These are phyloP conservation scores for Dendrocincla tyrannina DNA, from an alignment of 2,797 vertebrate species.

Conservation along the genomic window DNA sequence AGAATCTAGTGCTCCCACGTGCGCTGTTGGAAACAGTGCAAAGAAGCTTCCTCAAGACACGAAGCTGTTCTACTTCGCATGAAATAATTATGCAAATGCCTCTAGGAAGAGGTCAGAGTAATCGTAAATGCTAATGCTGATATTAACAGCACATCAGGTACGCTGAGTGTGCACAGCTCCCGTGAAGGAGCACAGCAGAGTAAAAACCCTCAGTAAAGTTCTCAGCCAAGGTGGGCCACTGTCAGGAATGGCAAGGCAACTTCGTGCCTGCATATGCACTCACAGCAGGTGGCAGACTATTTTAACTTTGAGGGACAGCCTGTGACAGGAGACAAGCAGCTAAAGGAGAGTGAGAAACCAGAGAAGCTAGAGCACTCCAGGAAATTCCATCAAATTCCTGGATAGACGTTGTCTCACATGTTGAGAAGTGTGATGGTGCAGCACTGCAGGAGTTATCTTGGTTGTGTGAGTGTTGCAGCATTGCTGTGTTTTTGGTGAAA, in stretches of 20 bases:
- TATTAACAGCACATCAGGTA: not conserved
- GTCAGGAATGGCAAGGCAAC: not conserved
- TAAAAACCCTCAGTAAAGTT: not conserved
- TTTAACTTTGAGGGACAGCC: not conserved
- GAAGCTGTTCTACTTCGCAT: not conserved
- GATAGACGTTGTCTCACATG: not conserved
- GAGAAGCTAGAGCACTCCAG: conserved; percentile 21
- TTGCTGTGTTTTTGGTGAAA: not conserved
- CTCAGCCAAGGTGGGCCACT: not conserved
- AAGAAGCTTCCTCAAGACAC: not conserved
- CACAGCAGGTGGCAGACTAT: not conserved
- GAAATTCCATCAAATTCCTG: conserved; percentile 34
- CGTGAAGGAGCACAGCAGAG: not conserved
- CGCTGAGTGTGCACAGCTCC: not conserved
- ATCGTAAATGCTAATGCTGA: not conserved
- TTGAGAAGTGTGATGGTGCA: conserved; percentile 36
- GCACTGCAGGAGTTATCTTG: not conserved
- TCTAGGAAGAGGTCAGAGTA: not conserved
- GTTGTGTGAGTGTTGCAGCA: not conserved
- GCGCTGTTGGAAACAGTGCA: not conserved
- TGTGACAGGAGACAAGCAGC: not conserved
- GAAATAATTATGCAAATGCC: not conserved
- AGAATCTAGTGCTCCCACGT: not conserved
- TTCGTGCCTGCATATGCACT: not conserved
- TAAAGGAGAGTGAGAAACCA: conserved; percentile 38